phyloP scores from a whole-genome alignment of 2,888 invertebrate species.

The Lypha dubia region DNA sequence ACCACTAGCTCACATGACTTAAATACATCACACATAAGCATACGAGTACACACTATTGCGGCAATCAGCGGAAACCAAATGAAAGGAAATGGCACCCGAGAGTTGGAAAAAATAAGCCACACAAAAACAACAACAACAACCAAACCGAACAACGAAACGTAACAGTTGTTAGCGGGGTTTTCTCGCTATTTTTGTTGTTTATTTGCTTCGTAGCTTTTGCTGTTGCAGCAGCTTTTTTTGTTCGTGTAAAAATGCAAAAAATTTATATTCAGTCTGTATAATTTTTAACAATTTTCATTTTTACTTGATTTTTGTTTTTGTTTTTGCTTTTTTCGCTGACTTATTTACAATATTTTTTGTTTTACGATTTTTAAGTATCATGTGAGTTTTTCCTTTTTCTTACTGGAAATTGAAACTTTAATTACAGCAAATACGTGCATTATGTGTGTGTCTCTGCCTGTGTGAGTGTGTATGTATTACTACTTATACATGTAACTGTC shows the following conservation, averaged over 20 bases:
- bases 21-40: conserved; percentile 41
- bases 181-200: conserved; percentile 1
- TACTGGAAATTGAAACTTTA: conserved; percentile 70
- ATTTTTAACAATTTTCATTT: conserved; percentile 33
- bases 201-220: conserved; percentile 1
- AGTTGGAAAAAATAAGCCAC: conserved; percentile 38
- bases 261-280: conserved; percentile 51
- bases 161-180: conserved; percentile 66
- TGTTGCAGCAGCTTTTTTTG: conserved; percentile 4
- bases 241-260: conserved; percentile 50
- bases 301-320: conserved; percentile 21
- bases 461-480: conserved; percentile 15
- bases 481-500: conserved; percentile 21
- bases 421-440: conserved; percentile 64
- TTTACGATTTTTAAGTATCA: conserved; percentile 56
- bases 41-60: conserved; percentile 55
- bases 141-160: conserved; percentile 60
- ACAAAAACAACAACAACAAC: conserved; percentile 51
- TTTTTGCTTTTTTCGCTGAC: conserved; percentile 18
- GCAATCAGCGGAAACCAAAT: conserved; percentile 70
- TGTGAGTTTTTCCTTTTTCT: conserved; percentile 39
- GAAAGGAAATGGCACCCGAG: conserved; percentile 68
- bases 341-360: conserved; percentile 25
- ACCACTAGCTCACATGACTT: neutral
- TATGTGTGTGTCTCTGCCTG: conserved; percentile 6